Evolutionary conservation across 1,140 invertebrate species (phyloP).

Genomic region (Pinna nobilis): DNA sequence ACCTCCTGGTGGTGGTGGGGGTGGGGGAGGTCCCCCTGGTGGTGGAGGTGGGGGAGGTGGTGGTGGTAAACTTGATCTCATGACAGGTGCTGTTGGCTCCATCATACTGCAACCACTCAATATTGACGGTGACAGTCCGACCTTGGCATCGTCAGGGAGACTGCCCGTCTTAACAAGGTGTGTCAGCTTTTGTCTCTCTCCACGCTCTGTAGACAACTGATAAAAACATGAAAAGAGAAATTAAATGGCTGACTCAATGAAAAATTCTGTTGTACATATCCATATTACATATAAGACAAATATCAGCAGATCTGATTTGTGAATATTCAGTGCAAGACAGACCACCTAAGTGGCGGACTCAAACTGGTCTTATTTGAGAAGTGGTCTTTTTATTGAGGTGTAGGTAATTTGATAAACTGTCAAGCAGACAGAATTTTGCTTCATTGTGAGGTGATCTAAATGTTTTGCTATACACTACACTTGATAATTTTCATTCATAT

Average conservation of each 20-base stretch:
- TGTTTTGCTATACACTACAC: too few species aligned
- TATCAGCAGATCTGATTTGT: too few species aligned
- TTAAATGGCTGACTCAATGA: too few species aligned
- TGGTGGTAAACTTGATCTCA: slow-evolving; percentile 60
- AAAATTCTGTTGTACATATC: not conserved
- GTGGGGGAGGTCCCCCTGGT: slow-evolving; percentile 76
- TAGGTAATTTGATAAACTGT: too few species aligned
- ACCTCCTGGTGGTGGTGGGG: slow-evolving; percentile 62
- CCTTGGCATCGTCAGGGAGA: slow-evolving; percentile 94
- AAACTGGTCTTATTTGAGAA: too few species aligned
- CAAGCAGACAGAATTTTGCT: too few species aligned
- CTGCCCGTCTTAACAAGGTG: slow-evolving; percentile 88
- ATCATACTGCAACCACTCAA: slow-evolving; percentile 68
- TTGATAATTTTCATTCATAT: too few species aligned
- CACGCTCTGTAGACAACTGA: slow-evolving; percentile 87
- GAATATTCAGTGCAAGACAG: too few species aligned
- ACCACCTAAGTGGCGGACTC: too few species aligned
- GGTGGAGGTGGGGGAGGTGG: slow-evolving; percentile 68
- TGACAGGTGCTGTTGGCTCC: slow-evolving; percentile 67
- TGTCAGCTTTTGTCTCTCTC: slow-evolving; percentile 87
- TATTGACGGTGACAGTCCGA: slow-evolving; percentile 72
- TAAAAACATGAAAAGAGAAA: not conserved
- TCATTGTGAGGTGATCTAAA: too few species aligned
- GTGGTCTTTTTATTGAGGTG: too few species aligned
- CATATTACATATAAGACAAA: too few species aligned